A percentile compares a stretch with the other conserved stretches of the same genome.
Evolutionary conservation across 2,797 vertebrate species (phyloP).

Genomic region (Poeciliopsis gracilis): DNA sequence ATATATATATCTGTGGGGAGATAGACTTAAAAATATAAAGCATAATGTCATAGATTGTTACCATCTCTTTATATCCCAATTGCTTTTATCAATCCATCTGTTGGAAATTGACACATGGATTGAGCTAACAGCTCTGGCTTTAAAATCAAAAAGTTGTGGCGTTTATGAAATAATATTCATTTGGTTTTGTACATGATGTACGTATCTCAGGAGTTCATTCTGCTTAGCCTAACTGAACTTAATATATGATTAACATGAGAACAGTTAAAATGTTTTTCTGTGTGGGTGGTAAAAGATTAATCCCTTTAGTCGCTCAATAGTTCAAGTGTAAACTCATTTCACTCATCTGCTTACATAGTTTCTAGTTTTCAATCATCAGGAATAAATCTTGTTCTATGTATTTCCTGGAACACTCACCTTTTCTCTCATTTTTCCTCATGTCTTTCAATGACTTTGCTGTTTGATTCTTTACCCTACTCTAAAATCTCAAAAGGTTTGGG

Average conservation of each 20-base stretch:
- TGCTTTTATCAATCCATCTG: not conserved
- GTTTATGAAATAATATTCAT: not conserved
- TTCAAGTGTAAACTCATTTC: slow-evolving; percentile 12
- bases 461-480: not conserved
- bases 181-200: slow-evolving; percentile 46
- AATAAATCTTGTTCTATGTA: slow-evolving; percentile 8
- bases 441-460: not conserved
- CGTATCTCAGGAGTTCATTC: slow-evolving; percentile 62
- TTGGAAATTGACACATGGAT: not conserved
- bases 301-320: not conserved
- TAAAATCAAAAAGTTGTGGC: not conserved
- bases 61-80: not conserved
- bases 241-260: slow-evolving; percentile 44
- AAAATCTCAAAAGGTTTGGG: not conserved
- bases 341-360: slow-evolving; percentile 13
- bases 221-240: slow-evolving; percentile 44
- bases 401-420: not conserved
- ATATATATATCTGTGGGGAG: slow-evolving; percentile 18
- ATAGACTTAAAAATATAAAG: not conserved
- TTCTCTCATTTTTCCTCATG: not conserved
- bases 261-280: slow-evolving; percentile 6
- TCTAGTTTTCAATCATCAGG: slow-evolving; percentile 15
- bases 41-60: not conserved
- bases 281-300: not conserved
- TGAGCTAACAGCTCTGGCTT: not conserved